Base-by-base conservation (phyloP, 2,888 invertebrate genomes). In the Listrodromus nycthemerus region DNA sequence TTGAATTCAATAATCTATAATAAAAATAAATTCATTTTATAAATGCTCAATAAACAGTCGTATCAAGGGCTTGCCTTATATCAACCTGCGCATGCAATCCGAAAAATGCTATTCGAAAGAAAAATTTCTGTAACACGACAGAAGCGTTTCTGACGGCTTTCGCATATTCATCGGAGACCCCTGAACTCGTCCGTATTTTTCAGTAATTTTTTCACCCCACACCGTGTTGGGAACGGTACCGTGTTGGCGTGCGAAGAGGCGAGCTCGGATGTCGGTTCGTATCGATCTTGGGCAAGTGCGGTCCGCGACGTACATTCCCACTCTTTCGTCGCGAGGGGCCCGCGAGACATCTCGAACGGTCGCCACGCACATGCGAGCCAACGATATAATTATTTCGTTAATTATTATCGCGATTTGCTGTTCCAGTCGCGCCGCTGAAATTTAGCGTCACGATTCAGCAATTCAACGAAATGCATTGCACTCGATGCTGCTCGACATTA, bases 301-400 rank as follows among this genome's bases (percentile, higher is more conserved):
- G 69, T 30, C 33, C 30, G 16, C 21, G 69, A 48, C 24, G 27
- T 30, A 3, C n/a, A 69, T 27, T 50, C 16, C 6, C 48, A 67
- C 30, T 16, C 30, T 16, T 27, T 13, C 16, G 45, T 13, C 37
- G 21, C 8, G 19, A 52, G 52, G 33, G 33, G 8, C 24, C 8
- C 45, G 30, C n/a, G 24, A 63, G 55, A 27, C 45, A 45, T 41
- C 48, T 27, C 33, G 10, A 24, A 61, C 55, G 41, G 24, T 45
- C 55, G 63, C 66, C 33, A 8, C 50, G 79, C 48, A 58, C 85
- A 80, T 85, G 85, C 83, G 48, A 80, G 82, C 45, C 71, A 37
- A 84, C 86, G 83, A 85, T 86, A 81, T 84, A 82, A 86, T 81
- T 86, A 83, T 82, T 86, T 80, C 58, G 71, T 86, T 86, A 84